Base-by-base conservation (phyloP, 2,113 vertebrate genomes). In the Alouatta palliata region DNA sequence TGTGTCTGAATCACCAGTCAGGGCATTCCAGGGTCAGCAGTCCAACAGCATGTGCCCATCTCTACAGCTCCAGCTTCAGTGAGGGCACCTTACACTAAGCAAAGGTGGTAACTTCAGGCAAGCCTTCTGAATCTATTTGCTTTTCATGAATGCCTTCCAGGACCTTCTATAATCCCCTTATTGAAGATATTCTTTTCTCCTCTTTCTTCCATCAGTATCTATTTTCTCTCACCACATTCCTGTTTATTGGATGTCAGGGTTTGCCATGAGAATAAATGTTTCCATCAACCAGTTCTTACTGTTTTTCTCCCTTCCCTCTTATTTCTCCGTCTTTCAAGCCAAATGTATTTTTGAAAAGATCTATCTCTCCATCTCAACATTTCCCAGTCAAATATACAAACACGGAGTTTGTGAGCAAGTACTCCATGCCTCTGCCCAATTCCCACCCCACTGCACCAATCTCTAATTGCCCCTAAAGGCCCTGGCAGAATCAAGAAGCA, bases 1-100 rank as follows among this genome's bases (percentile, higher is more conserved):
- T 4, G 17, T 7, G 27, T 58, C 77, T 35, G n/a, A 27, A 35
- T 8, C 11, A 6, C 35, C 1, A 5, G 47, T 20, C 87, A 66
- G 40, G 21, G 11, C 37, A 23, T 35, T 73, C 13, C 5, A 1
- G 4, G 32, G 37, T 35, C 84, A 58, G 49, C 43, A 20, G 35
- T 27, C 58, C n/a, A 8, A 7, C n/a, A 16, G 4, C 35, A 49
- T 1, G 30, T 2, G 16, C 23, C n/a, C 8, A 27, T 20, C n/a
- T 64, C 56, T 8, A 12, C 8, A 23, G 10, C 12, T 16, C 45
- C 0, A 0, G 32, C 64, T 70, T 49, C n/a, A 8, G 32, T 14
- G 2, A 37, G 19, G 52, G n/a, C 13, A 49, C 25, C 43, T 23
- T 3, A 5, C 54, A 30, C 14, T 2, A 0, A 12, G 25, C 73